phyloP scores from a whole-genome alignment of 1,140 invertebrate species.

The Pseudachorutes palmiensis region DNA sequence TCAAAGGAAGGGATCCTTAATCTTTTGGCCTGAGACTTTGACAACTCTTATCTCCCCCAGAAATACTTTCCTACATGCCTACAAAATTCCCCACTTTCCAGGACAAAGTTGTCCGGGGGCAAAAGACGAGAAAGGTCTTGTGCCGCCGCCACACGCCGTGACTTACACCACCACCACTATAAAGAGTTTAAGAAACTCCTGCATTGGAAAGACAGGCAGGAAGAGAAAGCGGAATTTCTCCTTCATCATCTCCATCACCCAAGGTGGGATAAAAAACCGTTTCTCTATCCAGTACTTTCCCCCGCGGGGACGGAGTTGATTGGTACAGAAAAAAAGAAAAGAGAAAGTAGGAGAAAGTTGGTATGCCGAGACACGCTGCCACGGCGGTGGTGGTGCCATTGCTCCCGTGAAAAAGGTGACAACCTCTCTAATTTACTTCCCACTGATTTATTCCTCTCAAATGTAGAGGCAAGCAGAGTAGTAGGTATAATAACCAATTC shows the following conservation, averaged over 20 bases:
- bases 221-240: not conserved
- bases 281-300: not conserved
- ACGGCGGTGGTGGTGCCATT: no score
- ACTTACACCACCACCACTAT: not conserved
- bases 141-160: not conserved
- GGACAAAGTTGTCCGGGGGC: slow-evolving; percentile 7
- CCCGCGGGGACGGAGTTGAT: not conserved
- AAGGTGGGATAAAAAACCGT: not conserved
- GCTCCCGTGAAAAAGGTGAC: no score
- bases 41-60: slow-evolving; percentile 2
- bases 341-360: not conserved
- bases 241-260: not conserved
- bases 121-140: not conserved
- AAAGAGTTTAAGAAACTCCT: not conserved
- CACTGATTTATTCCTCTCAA: no score
- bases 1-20: not conserved
- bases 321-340: not conserved
- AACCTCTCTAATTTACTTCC: no score
- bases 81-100: not conserved
- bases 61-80: slow-evolving; percentile 4
- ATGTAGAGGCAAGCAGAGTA: no score
- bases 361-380: no score
- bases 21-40: slow-evolving; percentile 11
- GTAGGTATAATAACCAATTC: no score
- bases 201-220: not conserved